phyloP scores from a whole-genome alignment of 2,797 vertebrate genomes.

The Brotula barbata region DNA sequence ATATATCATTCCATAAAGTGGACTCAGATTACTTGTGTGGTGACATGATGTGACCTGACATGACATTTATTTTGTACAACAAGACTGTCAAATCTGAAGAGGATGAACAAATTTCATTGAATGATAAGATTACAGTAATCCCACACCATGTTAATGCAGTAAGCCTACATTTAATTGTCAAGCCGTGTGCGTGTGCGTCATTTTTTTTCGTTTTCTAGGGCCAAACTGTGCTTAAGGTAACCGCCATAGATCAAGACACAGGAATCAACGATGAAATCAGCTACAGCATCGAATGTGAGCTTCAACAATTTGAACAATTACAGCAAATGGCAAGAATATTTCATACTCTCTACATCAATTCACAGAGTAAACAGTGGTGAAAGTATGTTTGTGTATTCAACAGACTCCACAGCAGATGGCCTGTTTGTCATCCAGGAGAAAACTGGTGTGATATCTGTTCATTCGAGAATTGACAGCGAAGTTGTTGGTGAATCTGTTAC shows the following conservation, averaged over 20 bases:
- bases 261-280: constrained; percentile 79
- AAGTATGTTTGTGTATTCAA: constrained; percentile 5
- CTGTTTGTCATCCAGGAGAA: constrained; percentile 73
- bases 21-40: no score
- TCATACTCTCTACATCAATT: not conserved
- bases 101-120: no score
- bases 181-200: no score
- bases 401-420: constrained; percentile 49
- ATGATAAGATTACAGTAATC: no score
- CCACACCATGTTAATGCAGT: no score
- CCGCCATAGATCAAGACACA: constrained; percentile 84
- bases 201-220: constrained; percentile 67
- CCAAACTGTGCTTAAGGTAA: constrained; percentile 74
- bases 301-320: not conserved
- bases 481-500: constrained; percentile 66
- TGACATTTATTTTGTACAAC: no score
- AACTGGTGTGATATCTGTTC: constrained; percentile 78
- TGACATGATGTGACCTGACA: no score
- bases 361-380: not conserved
- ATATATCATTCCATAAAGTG: no score
- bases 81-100: no score
- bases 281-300: constrained; percentile 86
- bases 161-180: no score
- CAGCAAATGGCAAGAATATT: no score
- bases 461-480: constrained; percentile 82